Evolutionary conservation across 2,888 invertebrate species (phyloP), one percentile per base, ranked within the genome.

Genomic region (Xanthia icteritia): DNA sequence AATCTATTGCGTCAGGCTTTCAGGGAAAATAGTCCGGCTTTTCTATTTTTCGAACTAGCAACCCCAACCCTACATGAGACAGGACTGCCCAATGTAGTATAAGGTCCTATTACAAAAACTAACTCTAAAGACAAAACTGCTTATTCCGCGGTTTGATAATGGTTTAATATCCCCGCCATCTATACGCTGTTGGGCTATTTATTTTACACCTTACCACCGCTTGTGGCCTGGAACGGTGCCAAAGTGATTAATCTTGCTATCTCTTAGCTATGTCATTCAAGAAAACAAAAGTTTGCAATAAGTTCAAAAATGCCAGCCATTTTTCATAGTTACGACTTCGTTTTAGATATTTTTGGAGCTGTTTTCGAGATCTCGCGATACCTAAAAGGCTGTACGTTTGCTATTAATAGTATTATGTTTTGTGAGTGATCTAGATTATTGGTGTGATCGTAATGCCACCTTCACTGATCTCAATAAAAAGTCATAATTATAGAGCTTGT

Each of bases 211-310:
- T 86, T 63, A 64, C 78, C 69, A 70, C 85, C 69, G 81, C 70
- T 70, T 70, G 76, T 77, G 76, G 76, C 76, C 79, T 86, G 86
- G 86, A 86, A 54, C 77, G 3, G 39, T 58, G 86, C 86, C 86
- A 86, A 77, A 74, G 82, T 84, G 76, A 82, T 86, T 86, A 84
- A 84, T 84, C 85, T 85, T 72, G 76, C 82, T 85, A 82, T 85
- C 84, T 85, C 73, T 79, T 79, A 82, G 82, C 76, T 60, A 64
- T 84, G 85, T 85, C 83, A 82, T 84, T 84, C 78, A 73, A 61
- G 69, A 73, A 81, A 83, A 83, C 85, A 85, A 85, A 84, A 84
- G 64, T 75, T 84, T 42, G 72, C 78, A 84, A 84, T 84, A 82
- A 84, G 85, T 81, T 84, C 69, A 75, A 85, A 84, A 82, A 81